Evolutionary conservation across 2,888 invertebrate species (phyloP).

Genomic region (Didymodactylos carnosus): DNA sequence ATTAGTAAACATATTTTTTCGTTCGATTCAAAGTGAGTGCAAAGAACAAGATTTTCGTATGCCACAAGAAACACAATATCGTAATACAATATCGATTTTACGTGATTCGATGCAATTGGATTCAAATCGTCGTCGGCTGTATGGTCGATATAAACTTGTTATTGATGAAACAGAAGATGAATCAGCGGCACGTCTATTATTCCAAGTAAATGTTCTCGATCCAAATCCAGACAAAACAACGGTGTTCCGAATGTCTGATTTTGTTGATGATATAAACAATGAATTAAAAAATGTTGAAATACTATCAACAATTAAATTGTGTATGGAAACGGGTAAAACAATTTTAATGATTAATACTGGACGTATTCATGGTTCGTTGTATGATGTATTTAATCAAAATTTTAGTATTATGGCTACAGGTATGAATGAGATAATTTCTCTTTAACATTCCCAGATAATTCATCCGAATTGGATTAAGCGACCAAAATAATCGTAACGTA

Average conservation of each 20-base stretch:
- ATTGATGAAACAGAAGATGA: not conserved
- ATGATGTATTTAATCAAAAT: not conserved
- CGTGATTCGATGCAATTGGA: not conserved
- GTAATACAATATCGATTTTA: not conserved
- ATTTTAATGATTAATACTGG: not conserved
- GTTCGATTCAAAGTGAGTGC: not conserved
- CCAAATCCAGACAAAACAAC: not conserved
- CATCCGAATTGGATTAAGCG: too few relatives aligned
- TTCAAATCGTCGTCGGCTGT: not conserved
- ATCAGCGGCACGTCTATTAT: not conserved
- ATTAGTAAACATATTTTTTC: not conserved
- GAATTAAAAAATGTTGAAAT: not conserved
- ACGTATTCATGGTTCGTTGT: not conserved
- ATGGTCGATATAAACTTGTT: not conserved
- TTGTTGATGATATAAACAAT: not conserved
- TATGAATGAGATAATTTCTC: too few relatives aligned
- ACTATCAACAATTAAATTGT: not conserved
- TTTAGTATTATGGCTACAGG: not conserved
- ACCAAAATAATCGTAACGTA: too few relatives aligned
- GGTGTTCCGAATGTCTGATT: not conserved
- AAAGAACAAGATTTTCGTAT: not conserved
- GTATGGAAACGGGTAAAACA: not conserved
- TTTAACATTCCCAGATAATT: too few relatives aligned
- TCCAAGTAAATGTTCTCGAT: not conserved
- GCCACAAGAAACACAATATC: not conserved